A percentile compares a stretch with the other conserved stretches of the same genome.
Evolutionary conservation across 2,888 invertebrate genomes (phyloP).

Genomic region (Pristionchus entomophagus): DNA sequence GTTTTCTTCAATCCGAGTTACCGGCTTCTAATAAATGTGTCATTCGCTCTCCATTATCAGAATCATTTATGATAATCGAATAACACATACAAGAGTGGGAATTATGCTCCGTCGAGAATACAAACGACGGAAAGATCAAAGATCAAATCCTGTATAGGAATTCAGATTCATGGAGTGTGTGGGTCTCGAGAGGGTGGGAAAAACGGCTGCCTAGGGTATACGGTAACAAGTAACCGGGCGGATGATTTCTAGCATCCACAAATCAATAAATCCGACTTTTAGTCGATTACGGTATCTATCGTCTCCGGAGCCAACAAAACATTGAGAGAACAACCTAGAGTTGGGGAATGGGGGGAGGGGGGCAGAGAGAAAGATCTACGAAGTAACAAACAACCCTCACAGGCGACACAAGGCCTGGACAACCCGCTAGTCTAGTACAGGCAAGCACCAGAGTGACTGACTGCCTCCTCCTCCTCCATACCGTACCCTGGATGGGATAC

Average conservation of each 20-base stretch:
- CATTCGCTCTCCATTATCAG: neutral
- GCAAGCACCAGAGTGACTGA: slow-evolving; percentile 8
- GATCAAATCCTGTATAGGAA: slow-evolving; percentile 40
- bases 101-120: slow-evolving; percentile 30
- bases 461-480: neutral
- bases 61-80: slow-evolving; percentile 16
- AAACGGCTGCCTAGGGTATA: slow-evolving; percentile 42
- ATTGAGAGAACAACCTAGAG: slow-evolving; percentile 17
- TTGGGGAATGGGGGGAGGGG: neutral
- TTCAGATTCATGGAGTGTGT: slow-evolving; percentile 36
- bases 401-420: neutral
- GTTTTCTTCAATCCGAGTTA: neutral
- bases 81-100: slow-evolving; percentile 11
- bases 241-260: slow-evolving; percentile 24
- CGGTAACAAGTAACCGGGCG: slow-evolving; percentile 33
- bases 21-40: slow-evolving; percentile 20
- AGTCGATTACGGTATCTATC: slow-evolving; percentile 40
- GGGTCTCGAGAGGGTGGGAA: neutral
- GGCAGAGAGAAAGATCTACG: slow-evolving; percentile 29
- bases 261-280: slow-evolving; percentile 40
- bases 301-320: slow-evolving; percentile 34
- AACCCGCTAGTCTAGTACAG: slow-evolving; percentile 38
- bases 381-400: slow-evolving; percentile 28
- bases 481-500: neutral
- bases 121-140: slow-evolving; percentile 32